phyloP scores from a whole-genome alignment of 1,140 invertebrate genomes.

The Leguminivora glycinivorella region DNA sequence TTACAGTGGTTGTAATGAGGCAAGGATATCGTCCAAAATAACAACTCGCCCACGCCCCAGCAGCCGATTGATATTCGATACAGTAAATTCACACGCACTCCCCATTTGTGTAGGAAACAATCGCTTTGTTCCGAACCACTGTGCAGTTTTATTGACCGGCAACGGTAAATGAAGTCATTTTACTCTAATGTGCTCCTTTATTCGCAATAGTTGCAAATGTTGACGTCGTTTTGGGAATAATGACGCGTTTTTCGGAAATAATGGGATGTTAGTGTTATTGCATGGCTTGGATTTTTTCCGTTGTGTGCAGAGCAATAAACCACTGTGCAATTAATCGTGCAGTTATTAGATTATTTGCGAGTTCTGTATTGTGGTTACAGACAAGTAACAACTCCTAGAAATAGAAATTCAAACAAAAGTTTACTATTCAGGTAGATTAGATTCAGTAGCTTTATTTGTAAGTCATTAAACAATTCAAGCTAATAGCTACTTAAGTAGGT shows the following conservation, averaged over 20 bases:
- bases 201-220: conserved; percentile 20
- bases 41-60: neutral
- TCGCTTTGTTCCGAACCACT: conserved; percentile 54
- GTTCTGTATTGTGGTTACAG: too few relatives aligned
- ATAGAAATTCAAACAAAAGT: too few relatives aligned
- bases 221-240: conserved; percentile 23
- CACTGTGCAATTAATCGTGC: conserved; percentile 2
- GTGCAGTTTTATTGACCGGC: conserved; percentile 53
- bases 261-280: conserved; percentile 25
- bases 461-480: too few relatives aligned
- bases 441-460: too few relatives aligned
- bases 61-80: conserved; percentile 71
- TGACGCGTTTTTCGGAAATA: conserved; percentile 23
- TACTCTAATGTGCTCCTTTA: conserved; percentile 38
- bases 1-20: neutral
- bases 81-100: conserved; percentile 69
- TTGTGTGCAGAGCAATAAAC: neutral
- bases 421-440: too few relatives aligned
- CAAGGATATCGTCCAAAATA: neutral
- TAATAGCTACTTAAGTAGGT: too few relatives aligned
- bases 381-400: too few relatives aligned
- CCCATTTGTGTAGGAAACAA: conserved; percentile 61
- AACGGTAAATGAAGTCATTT: conserved; percentile 45
- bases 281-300: conserved; percentile 1
- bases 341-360: neutral